Base-by-base conservation (phyloP, 2,113 vertebrate species). In the Notothenia coriiceps region DNA sequence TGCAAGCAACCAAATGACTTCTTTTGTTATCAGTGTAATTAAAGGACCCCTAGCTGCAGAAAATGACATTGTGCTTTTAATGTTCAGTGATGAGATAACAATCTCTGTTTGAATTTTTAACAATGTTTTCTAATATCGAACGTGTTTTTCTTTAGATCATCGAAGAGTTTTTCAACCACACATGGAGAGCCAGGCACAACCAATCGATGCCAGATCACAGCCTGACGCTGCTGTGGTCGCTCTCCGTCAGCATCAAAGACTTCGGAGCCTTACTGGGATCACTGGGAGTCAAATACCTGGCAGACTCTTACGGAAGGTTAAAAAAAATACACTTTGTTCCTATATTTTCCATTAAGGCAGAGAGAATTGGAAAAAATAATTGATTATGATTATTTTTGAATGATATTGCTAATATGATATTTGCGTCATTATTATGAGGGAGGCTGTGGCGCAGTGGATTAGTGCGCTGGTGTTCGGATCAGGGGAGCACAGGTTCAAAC, bases 211-310 rank as follows among this genome's bases (percentile, higher is more conserved):
- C 94, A 6, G 94, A 94, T 10, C 89, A 93, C 82, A 95, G 91
- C 75, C 89, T 96, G 68, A 95, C 93, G 17, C 88, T 95, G 6
- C 90, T 96, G 65, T 96, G 95, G 95, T 95, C 95, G 0, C 87
- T 96, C 51, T 95, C 95, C 1, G 95, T 96, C 89, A 96, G 95
- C 84, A 95, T 95, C 25, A 95, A 95, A 85, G 95, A 95, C 82
- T 95, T 96, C 14, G 95, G 95, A 52, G 94, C 94, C 47, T 65
- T 95, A 52, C 77, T 95, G 43, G 94, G 95, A 14, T 94, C 93
- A 6, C 79, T 96, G 60, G 94, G 94, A 15, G 94, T 96, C 75
- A 95, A 94, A 88, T 86, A 84, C 18, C 57, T 95, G 47, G 95
- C 94, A 12, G 94, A 96, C 74, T 90, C 89, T 17, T 95, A 92